Base-by-base conservation (phyloP, 2,113 vertebrate genomes). In the Phylloscopus whistleri region DNA sequence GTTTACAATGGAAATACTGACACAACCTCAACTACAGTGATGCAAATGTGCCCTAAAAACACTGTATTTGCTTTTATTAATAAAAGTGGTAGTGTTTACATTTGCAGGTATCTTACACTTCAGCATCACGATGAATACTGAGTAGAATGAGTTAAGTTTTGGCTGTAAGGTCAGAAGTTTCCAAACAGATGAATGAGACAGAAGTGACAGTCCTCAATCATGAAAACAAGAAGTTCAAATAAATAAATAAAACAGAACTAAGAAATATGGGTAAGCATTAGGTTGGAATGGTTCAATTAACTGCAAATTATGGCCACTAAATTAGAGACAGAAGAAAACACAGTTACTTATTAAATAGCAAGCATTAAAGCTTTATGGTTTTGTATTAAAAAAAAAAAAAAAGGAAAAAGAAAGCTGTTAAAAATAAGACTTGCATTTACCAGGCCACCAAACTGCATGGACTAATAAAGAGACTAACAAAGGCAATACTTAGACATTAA, bases 71-170 rank as follows among this genome's bases (percentile, higher is more conserved):
- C 93, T 96, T 97, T 97, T 97, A 97, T 97, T 97, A 93, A 81
- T 95, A 95, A 94, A 96, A 97, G 95, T 96, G 93, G 94, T 97
- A 97, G 94, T 96, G 95, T 95, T 96, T 97, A 97, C 95, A 97
- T 96, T 96, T 97, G 93, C 93, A 93, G 83, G 89, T 93, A 94
- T 93, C 84, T 95, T 97, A 96, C 96, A 96, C 90, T 96, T 97
- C 94, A 96, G 95, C 93, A 96, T 96, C 95, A 96, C 3, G 62
- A 94, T 75, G 94, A 97, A 97, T 95, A 95, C 93, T 97, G 96
- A 95, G 90, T 88, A 96, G 89, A 95, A 93, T 35, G 79, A 92
- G 64, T 95, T 76, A 90, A 81, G 58, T 96, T 91, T 93, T 89
- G 83, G 91, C 51, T 87, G 89, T 62, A 87, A 94, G 93, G 85